Evolutionary conservation across 1,140 invertebrate genomes (phyloP).

Genomic region (Ylistrum balloti): DNA sequence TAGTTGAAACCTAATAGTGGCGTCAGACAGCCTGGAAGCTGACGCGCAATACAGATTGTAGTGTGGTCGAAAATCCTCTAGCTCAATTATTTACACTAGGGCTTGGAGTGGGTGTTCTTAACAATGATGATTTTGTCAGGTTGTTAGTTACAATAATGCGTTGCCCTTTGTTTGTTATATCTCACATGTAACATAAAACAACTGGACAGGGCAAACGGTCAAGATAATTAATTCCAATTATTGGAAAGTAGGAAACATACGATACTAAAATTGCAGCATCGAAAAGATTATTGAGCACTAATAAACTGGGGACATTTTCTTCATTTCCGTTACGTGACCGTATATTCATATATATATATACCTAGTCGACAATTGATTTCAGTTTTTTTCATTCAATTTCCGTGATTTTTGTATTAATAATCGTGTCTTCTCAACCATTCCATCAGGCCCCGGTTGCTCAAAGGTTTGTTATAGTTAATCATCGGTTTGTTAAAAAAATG

Average conservation of each 20-base stretch:
- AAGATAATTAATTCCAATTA: background rate
- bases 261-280: background rate
- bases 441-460: too few relatives aligned
- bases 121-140: background rate
- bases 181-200: background rate
- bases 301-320: too few relatives aligned
- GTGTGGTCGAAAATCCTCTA: background rate
- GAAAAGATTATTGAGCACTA: too few relatives aligned
- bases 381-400: too few relatives aligned
- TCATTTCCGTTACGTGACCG: too few relatives aligned
- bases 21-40: background rate
- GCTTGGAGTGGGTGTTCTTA: background rate
- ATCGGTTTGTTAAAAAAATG: too few relatives aligned
- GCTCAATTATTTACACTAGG: background rate
- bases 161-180: background rate
- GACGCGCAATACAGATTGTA: background rate
- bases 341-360: too few relatives aligned
- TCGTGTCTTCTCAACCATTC: too few relatives aligned
- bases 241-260: background rate
- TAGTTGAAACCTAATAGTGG: conserved; percentile 7
- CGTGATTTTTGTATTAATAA: too few relatives aligned
- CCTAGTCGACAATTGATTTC: too few relatives aligned
- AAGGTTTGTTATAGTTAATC: too few relatives aligned
- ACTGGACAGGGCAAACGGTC: background rate
- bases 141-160: background rate